Base-by-base conservation (phyloP, 1,140 invertebrate species). In the Schmidtea mediterranea region DNA sequence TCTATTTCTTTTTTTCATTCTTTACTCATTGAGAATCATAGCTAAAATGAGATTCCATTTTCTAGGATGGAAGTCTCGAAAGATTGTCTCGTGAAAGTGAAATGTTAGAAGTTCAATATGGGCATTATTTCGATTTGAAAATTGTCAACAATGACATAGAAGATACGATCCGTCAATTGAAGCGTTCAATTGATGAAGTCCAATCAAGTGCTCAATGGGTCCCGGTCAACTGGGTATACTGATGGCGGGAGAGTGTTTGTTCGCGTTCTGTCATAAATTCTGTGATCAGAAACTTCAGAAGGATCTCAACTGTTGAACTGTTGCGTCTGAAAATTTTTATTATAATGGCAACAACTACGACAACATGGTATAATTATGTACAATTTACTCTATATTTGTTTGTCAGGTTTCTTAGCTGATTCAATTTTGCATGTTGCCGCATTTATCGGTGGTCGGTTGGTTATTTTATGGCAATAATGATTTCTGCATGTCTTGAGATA, bases 71-170 rank as follows among this genome's bases (percentile, higher is more conserved):
- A 38, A 92, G 84, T 59, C 68, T 98, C 58, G 87, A 97, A 66
- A 73, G 83, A 50, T 69, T 98, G 49, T 79, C 82, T 12, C 83
- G 82, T 58, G 89, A 95, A 64, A 94, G 86, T 23, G 86, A 95
- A 55, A 75, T 87, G 61, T 69, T 98, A 46, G 78, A 82, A 43
- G 80, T 84, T 59, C 81, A 84, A 23, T 97, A 94, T 68, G 86
- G 87, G 18, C 89, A 95, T 65, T 83, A 83, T 66, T 95, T 97
- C 70, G 90, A 97, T 66, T 70, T 92, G 66, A 86, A 82, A 41
- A 89, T 97, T 58, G 80, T 94, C 18, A 97, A 97, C 72, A 94
- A 94, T 71, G 89, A 98, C 69, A 97, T 97, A 53, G 87, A 95
- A 61, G 89, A 95, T 64, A 95, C 90, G 32, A 90, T 95, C 57